phyloP scores from a whole-genome alignment of 2,797 vertebrate genomes.

The Iguana delicatissima region DNA sequence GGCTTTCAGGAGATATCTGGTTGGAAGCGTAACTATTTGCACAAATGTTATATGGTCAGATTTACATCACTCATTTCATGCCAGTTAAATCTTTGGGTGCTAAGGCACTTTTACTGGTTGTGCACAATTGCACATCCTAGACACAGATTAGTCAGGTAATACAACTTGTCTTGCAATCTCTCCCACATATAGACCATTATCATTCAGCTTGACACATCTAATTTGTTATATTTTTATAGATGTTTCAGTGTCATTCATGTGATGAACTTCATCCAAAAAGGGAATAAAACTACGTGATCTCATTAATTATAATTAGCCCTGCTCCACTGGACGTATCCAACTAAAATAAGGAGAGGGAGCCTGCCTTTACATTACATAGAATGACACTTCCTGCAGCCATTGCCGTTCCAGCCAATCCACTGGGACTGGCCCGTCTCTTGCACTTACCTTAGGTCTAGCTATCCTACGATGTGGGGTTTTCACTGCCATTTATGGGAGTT shows the following conservation, averaged over 20 bases:
- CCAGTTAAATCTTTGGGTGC: slow-evolving; percentile 15
- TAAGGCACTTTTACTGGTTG: slow-evolving; percentile 25
- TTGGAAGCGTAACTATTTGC: rapidly evolving
- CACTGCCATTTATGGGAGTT: not conserved
- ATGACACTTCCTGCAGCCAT: not conserved
- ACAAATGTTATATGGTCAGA: not conserved
- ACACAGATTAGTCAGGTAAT: not conserved
- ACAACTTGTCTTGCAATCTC: slow-evolving; percentile 28
- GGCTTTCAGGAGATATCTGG: not conserved
- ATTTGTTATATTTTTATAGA: slow-evolving; percentile 50
- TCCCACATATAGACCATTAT: slow-evolving; percentile 31
- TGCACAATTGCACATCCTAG: slow-evolving; percentile 17
- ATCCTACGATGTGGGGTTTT: not conserved
- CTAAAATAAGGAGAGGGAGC: not conserved
- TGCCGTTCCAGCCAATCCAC: not conserved
- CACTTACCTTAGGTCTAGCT: not conserved
- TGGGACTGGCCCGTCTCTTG: not conserved
- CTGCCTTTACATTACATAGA: slow-evolving; percentile 7
- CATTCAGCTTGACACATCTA: slow-evolving; percentile 32
- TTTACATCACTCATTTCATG: slow-evolving; percentile 32
- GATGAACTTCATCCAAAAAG: slow-evolving; percentile 46
- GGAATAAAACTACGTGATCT: slow-evolving; percentile 44
- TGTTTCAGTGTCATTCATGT: slow-evolving; percentile 44
- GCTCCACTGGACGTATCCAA: slow-evolving; percentile 26
- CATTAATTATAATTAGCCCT: slow-evolving; percentile 51